Percentiles rank a stretch among this genome's conserved stretches.
Conservation (phyloP, 1,140 invertebrate genomes). For the Drosophila melanogaster region DNA sequence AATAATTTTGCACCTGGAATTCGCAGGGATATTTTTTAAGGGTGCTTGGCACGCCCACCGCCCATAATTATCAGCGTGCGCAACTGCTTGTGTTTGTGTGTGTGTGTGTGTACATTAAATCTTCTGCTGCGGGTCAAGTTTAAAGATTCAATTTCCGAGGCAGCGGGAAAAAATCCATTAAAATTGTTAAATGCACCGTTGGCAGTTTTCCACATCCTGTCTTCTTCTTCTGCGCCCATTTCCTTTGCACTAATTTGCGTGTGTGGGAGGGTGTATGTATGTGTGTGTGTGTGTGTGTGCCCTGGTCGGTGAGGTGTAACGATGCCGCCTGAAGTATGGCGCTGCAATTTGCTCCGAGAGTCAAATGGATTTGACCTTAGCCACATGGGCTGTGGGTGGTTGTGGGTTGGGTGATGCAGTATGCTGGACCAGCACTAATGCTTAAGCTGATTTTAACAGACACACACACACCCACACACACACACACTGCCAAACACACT, state of each 20-base stretch:
- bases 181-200: slow-evolving; percentile 78
- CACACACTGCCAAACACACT: neutral
- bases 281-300: slow-evolving; percentile 30
- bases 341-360: slow-evolving; percentile 77
- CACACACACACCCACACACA: slow-evolving; percentile 35
- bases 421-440: slow-evolving; percentile 74
- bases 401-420: slow-evolving; percentile 11
- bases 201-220: slow-evolving; percentile 57
- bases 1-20: slow-evolving; percentile 41
- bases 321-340: slow-evolving; percentile 63
- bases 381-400: slow-evolving; percentile 35
- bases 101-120: slow-evolving; percentile 17
- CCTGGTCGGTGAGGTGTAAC: slow-evolving; percentile 69
- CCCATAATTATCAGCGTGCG: slow-evolving; percentile 19
- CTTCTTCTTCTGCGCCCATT: slow-evolving; percentile 34
- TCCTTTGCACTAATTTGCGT: slow-evolving; percentile 75
- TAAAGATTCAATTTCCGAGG: slow-evolving; percentile 55
- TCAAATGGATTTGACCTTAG: slow-evolving; percentile 81
- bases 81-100: slow-evolving; percentile 7
- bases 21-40: slow-evolving; percentile 21
- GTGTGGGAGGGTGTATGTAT: slow-evolving; percentile 18
- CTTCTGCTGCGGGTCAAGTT: slow-evolving; percentile 35
- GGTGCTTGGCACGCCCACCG: slow-evolving; percentile 19
- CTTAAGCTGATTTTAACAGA: slow-evolving; percentile 76
- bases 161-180: slow-evolving; percentile 67